Base-by-base conservation (phyloP, 1,140 invertebrate genomes). In the Drosophila kurseongensis region DNA sequence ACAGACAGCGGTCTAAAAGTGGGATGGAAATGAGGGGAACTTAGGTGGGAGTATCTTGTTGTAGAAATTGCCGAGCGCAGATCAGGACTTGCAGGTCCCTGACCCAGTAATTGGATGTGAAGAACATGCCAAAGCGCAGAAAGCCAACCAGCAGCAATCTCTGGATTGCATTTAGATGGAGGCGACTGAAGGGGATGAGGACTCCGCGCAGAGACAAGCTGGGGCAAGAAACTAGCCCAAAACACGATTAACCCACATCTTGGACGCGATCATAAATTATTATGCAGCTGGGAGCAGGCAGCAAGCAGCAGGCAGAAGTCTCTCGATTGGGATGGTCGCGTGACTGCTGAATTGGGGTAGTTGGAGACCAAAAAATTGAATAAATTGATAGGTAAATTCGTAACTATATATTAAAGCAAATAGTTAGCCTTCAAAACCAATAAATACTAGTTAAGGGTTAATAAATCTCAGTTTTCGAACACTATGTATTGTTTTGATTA, bases 181-280 rank as follows among this genome's bases (percentile, higher is more conserved):
- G 35, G 16, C 5, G 38, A n/a, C 12, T 10, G 38, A 5, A 51
- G 51, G 18, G 40, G 32, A 32, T 45, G 27, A n/a, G 38, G 38
- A 10, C 27, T 32, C 29, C 18, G 41, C n/a, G 41, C 36, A 59
- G 69, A 52, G 54, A 50, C 35, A 58, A 41, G 57, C 56, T 47
- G 58, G 38, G 42, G 58, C 51, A 60, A 44, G 73, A 77, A 91
- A 91, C 85, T 91, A 91, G 86, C 80, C 83, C 84, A 86, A 82
- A 89, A 88, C 90, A 91, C 90, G 90, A 91, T 91, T 91, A 91
- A 91, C 90, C 90, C 90, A 91, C 90, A 91, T 91, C 85, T 91
- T 90, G 90, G 86, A 90, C 90, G 90, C 90, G 85, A 91, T 91
- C 90, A 91, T 91, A 91, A 91, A 91, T 91, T 91, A 91, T 91